Conservation (phyloP, 2,888 invertebrate species). For the Timandra comae region DNA sequence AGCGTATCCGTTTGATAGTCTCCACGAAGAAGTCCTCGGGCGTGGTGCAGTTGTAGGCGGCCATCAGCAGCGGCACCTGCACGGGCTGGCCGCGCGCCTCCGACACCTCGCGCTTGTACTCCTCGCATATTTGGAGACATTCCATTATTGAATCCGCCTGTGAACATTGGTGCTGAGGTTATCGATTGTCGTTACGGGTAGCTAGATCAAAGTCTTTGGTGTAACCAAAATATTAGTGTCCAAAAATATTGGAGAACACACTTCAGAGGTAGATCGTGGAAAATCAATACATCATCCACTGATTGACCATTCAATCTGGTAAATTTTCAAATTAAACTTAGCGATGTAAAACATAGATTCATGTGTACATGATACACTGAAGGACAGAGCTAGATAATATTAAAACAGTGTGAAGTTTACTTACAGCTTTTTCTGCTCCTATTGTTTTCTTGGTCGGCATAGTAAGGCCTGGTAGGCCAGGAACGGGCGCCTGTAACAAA, state of each 20-base stretch:
- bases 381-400: no score
- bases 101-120: slow-evolving; percentile 77
- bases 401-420: slow-evolving; percentile 36
- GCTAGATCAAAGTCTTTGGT: no score
- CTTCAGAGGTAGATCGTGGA: no score
- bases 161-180: no score
- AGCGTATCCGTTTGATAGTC: slow-evolving; percentile 85
- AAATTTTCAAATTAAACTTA: no score
- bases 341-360: no score
- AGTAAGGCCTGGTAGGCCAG: slow-evolving; percentile 84
- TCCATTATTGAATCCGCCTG: slow-evolving; percentile 94
- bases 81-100: slow-evolving; percentile 71
- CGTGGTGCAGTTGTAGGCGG: slow-evolving; percentile 83
- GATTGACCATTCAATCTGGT: no score
- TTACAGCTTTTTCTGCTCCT: slow-evolving; percentile 90
- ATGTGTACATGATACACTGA: no score
- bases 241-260: no score
- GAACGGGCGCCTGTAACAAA: slow-evolving; percentile 73
- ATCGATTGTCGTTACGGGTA: no score
- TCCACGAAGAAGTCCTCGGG: slow-evolving; percentile 89
- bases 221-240: no score
- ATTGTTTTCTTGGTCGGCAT: slow-evolving; percentile 93
- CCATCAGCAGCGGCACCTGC: slow-evolving; percentile 86
- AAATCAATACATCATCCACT: slow-evolving; percentile 2
- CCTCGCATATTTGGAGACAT: slow-evolving; percentile 86